Evolutionary conservation across 2,113 vertebrate species (phyloP), one percentile per base, ranked within the genome.

Genomic region (Serilophus lunatus): DNA sequence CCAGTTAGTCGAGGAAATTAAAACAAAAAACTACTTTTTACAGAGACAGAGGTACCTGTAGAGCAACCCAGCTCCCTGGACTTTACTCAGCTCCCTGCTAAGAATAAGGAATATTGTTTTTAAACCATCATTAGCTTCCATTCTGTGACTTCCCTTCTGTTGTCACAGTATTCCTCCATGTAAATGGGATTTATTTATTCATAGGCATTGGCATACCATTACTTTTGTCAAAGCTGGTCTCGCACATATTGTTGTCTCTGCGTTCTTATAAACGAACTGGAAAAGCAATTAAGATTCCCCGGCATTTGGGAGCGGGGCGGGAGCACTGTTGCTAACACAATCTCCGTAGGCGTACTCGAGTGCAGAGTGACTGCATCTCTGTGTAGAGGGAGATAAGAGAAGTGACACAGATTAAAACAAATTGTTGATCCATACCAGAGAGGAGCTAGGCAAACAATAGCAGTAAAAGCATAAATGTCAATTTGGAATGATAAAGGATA

Each of bases 391-490:
- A 98, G 97, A 98, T 97, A 97, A 97, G 95, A 83, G 98, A 97
- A 98, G 97, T 96, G 98, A 98, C 98, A 98, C 22, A 98, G 98
- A 98, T 98, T 98, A 98, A 98, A 98, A 98, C 97, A 98, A 98
- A 98, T 98, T 94, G 98, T 97, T 96, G 97, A 98, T 98, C 98
- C 98, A 92, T 93, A 97, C 97, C 92, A 91, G 96, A 95, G 94
- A 98, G 97, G 96, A 98, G 98, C 98, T 97, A 91, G 97, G 97
- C 98, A 98, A 98, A 99, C 98, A 98, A 98, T 98, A 97, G 98
- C 98, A 97, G 97, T 97, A 97, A 98, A 98, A 98, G 98, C 98
- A 98, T 98, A 98, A 98, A 98, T 97, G 98, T 98, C 98, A 99
- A 98, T 98, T 98, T 98, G 97, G 96, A 98, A 98, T 98, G 98